Evolutionary conservation across 2,113 vertebrate species (phyloP), one percentile per base, ranked within the genome.

Genomic region (Otus sunia): DNA sequence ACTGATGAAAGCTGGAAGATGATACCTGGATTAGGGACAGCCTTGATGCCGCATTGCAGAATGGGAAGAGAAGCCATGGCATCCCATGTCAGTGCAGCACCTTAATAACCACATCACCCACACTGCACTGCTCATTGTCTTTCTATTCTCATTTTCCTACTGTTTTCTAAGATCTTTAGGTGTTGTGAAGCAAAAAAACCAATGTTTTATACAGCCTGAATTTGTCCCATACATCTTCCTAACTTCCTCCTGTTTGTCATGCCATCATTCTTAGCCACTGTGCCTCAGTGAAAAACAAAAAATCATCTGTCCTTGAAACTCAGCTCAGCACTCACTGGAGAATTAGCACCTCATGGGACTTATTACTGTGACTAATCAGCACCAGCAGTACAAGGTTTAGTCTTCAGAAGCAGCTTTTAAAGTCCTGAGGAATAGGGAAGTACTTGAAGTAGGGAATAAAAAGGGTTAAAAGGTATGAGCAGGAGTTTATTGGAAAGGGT

Each of bases 31-130:
- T 49, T 29, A 55, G 19, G 14, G 9, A 13, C 6, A 71, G 37
- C 25, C 23, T 60, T 52, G 63, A 58, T 27, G 12, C 9, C 1
- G 1, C 4, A 5, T 13, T 0, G 1, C 2, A 12, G 68, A 86
- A 59, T 1, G 2, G n/a, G 21, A 77, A 86, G 32, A 68, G 47
- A 87, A 78, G 8, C 32, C 14, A 8, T 5, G 18, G 12, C 39
- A 82, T 49, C 39, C 29, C 3, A 1, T 39, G 7, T 17, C 72
- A 80, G 30, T 25, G 27, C 21, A 58, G 19, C 19, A 26, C 12
- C 19, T 92, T 80, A 41, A 62, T 62, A 72, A 66, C 5, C 15
- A 32, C 2, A 5, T 53, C 23, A 43, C 25, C 26, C 2, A 0
- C 41, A 53, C 29, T 60, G 2, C 17, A 45, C 1, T 1, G 30